A percentile compares a stretch with the other conserved stretches of the same genome.
Evolutionary conservation across 35 echinoderm and acorn worm species (phyloP).

Genomic region (Apostichopus parvimensis): DNA sequence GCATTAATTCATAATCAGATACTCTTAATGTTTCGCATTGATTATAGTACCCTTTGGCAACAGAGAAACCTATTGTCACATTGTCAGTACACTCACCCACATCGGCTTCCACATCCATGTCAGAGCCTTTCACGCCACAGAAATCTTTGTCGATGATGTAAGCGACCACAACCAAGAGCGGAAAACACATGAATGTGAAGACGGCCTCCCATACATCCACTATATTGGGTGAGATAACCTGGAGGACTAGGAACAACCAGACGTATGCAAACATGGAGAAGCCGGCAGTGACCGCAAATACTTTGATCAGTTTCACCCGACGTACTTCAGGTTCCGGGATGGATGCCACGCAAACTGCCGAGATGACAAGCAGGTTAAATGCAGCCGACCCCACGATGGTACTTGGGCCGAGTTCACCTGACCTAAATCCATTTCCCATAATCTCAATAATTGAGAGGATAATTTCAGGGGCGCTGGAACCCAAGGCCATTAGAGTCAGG

Average conservation of each 20-base stretch:
- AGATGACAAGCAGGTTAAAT: slow-evolving; percentile 90
- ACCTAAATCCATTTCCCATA: slow-evolving; percentile 72
- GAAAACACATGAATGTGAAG: slow-evolving; percentile 90
- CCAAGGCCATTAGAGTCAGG: slow-evolving; percentile 95
- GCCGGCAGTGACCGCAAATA: slow-evolving; percentile 80
- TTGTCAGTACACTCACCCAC: too few species aligned
- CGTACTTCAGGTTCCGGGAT: slow-evolving; percentile 74
- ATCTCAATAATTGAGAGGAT: slow-evolving; percentile 92
- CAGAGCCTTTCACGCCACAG: slow-evolving; percentile 85
- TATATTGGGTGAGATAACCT: slow-evolving; percentile 71
- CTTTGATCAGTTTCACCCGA: slow-evolving; percentile 77
- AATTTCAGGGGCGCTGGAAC: slow-evolving; percentile 87
- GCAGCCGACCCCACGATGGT: slow-evolving; percentile 89
- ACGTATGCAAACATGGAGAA: slow-evolving; percentile 95
- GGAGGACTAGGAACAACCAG: slow-evolving; percentile 87
- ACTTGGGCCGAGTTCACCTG: slow-evolving; percentile 87
- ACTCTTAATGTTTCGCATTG: too few species aligned
- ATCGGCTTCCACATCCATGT: slow-evolving; percentile 69
- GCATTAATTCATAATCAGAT: too few species aligned
- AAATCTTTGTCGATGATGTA: slow-evolving; percentile 97
- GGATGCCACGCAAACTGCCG: slow-evolving; percentile 73
- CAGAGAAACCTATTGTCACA: too few species aligned
- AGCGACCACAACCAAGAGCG: slow-evolving; percentile 82
- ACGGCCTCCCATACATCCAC: slow-evolving; percentile 87
- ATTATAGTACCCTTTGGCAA: too few species aligned